Evolutionary conservation across 2,113 vertebrate genomes (phyloP).

Genomic region (Brevimyrus niger): DNA sequence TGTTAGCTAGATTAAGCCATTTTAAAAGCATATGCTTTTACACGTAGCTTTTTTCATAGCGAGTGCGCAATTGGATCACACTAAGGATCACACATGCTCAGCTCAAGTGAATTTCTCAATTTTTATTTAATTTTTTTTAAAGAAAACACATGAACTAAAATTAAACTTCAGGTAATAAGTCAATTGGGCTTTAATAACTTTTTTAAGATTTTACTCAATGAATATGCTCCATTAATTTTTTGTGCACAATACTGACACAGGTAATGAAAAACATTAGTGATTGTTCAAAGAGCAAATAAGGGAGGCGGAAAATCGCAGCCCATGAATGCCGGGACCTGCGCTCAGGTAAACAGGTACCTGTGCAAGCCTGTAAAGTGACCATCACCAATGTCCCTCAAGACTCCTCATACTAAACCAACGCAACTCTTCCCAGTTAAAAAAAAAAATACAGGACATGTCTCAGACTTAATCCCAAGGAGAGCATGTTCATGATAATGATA

Average conservation of each 20-base stretch:
- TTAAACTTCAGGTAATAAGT: not conserved
- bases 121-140: too few relatives aligned
- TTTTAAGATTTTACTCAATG: not conserved
- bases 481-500: constrained; percentile 55
- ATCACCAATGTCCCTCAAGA: constrained; percentile 50
- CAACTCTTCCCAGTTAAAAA: constrained; percentile 38
- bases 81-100: not conserved
- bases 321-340: constrained; percentile 25
- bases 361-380: constrained; percentile 49
- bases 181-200: not conserved
- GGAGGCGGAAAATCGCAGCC: constrained; percentile 21
- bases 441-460: constrained; percentile 28
- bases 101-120: not conserved
- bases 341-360: constrained; percentile 47
- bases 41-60: not conserved
- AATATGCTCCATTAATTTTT: not conserved
- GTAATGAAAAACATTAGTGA: constrained; percentile 23
- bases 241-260: not conserved
- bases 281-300: constrained; percentile 18
- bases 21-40: not conserved
- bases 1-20: not conserved
- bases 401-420: constrained; percentile 47
- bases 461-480: constrained; percentile 45
- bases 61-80: not conserved
- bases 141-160: not conserved